Percentiles rank a stretch among this genome's conserved stretches.
phyloP scores from a whole-genome alignment of 2,797 vertebrate species.

The Fringilla coelebs region DNA sequence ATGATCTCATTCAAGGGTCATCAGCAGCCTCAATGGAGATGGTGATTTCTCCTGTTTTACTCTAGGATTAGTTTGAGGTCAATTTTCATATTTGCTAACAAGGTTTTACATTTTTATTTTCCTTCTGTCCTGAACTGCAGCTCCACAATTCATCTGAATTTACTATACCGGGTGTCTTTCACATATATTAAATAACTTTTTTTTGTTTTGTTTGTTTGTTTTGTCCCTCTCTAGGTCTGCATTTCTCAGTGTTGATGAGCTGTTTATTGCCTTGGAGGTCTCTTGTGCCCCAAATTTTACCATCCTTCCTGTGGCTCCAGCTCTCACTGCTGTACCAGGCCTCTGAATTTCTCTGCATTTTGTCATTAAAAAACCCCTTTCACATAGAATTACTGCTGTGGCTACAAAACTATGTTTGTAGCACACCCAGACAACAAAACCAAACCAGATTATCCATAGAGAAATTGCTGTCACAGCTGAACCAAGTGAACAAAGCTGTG shows the following conservation, averaged over 20 bases:
- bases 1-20: neutral
- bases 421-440: neutral
- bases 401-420: neutral
- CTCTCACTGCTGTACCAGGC: neutral
- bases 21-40: neutral
- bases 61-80: neutral
- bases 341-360: neutral
- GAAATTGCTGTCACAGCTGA: neutral
- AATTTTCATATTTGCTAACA: neutral
- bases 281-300: neutral
- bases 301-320: neutral
- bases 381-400: neutral
- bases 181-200: neutral
- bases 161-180: neutral
- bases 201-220: neutral
- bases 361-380: neutral
- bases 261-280: neutral
- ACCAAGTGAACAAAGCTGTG: neutral
- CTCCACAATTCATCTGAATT: neutral
- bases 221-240: neutral
- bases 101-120: neutral
- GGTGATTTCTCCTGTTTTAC: neutral
- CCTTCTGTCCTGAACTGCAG: neutral
- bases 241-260: neutral
- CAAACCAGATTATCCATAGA: neutral